Evolutionary conservation across 2,888 invertebrate species (phyloP).

Genomic region (Hipparchia semele): DNA sequence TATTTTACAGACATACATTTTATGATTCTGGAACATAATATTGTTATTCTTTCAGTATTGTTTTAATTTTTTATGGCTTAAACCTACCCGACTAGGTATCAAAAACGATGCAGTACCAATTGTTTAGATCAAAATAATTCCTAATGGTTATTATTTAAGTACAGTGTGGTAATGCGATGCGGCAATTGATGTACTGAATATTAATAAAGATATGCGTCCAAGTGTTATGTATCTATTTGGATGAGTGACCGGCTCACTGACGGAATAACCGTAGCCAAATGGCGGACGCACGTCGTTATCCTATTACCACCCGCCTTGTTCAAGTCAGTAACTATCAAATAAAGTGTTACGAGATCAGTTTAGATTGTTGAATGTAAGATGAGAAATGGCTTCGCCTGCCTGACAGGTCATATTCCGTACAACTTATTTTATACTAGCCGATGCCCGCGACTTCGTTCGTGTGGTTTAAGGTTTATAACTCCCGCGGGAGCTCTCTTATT

Average conservation of each 20-base stretch:
- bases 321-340: conserved; percentile 7
- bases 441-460: too few relatives aligned
- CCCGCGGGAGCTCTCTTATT: too few relatives aligned
- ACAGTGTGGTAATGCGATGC: background rate
- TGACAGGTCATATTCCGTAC: background rate
- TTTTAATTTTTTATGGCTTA: too few relatives aligned
- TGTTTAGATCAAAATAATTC: too few relatives aligned
- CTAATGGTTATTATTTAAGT: background rate
- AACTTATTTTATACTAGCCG: background rate
- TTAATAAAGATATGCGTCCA: background rate
- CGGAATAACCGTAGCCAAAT: conserved; percentile 30
- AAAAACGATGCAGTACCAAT: too few relatives aligned
- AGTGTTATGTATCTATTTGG: background rate
- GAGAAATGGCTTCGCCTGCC: background rate
- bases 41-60: too few relatives aligned
- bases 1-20: too few relatives aligned
- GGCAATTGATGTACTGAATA: background rate
- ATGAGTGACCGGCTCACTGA: background rate
- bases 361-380: background rate
- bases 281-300: conserved; percentile 36
- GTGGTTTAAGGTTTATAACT: too few relatives aligned
- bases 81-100: too few relatives aligned
- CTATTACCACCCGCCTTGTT: conserved; percentile 28
- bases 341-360: conserved; percentile 8
- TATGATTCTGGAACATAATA: too few relatives aligned